Evolutionary conservation across 2,888 invertebrate genomes (phyloP).

Genomic region (Rhorus exstirpatorius): DNA sequence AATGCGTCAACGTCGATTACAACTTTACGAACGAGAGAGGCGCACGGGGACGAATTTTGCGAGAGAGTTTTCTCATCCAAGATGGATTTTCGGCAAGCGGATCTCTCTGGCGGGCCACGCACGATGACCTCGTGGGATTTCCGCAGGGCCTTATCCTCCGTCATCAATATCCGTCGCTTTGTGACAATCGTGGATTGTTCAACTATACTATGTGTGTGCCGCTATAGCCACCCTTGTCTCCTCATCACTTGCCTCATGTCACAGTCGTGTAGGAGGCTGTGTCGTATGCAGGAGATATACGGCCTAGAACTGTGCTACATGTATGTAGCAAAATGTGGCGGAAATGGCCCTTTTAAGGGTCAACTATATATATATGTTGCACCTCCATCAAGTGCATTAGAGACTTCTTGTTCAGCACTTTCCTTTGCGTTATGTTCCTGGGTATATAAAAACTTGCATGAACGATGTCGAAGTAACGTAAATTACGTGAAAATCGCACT

Average conservation of each 20-base stretch:
- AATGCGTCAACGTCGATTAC: slow-evolving; percentile 62
- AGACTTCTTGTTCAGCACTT: no score
- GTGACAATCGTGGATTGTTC: slow-evolving; percentile 61
- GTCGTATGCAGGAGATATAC: background rate
- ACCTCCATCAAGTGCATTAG: no score
- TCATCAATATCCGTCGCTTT: slow-evolving; percentile 71
- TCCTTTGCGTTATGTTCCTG: no score
- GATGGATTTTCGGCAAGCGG: slow-evolving; percentile 23
- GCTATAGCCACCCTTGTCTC: slow-evolving; percentile 46
- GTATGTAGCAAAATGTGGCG: background rate
- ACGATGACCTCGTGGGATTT: slow-evolving; percentile 68
- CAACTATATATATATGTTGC: no score
- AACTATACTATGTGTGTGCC: slow-evolving; percentile 11
- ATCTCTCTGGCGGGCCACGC: background rate
- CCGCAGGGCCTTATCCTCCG: slow-evolving; percentile 56
- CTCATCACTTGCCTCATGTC: slow-evolving; percentile 45
- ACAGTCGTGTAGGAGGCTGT: background rate
- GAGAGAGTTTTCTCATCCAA: slow-evolving; percentile 12
- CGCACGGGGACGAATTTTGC: slow-evolving; percentile 23
- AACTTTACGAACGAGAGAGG: slow-evolving; percentile 61
- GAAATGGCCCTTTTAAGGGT: no score
- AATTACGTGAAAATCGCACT: no score
- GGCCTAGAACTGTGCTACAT: background rate
- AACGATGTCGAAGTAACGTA: no score
- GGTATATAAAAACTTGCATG: no score